Conservation (phyloP, 2,113 vertebrate species). For the Elachura formosa region DNA sequence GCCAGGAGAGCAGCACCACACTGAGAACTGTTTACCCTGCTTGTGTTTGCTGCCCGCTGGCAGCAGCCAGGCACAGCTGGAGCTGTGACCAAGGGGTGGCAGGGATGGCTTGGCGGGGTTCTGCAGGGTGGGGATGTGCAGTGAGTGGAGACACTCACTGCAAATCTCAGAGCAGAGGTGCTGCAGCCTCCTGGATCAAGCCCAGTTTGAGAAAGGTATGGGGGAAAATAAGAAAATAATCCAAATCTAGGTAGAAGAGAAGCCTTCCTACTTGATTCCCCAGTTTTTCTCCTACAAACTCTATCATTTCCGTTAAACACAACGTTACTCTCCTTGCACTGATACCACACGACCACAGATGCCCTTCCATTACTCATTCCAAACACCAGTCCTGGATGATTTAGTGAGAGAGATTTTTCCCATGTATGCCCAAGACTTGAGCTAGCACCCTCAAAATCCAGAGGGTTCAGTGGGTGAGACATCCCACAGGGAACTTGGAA, state of each 20-base stretch:
- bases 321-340: background rate
- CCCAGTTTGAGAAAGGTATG: background rate
- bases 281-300: background rate
- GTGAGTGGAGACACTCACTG: background rate
- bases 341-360: background rate
- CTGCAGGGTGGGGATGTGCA: accelerated
- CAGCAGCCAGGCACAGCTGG: background rate
- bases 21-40: background rate
- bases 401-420: background rate
- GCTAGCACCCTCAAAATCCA: background rate
- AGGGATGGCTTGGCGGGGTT: background rate
- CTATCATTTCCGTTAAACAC: background rate
- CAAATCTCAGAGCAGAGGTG: background rate
- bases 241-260: background rate
- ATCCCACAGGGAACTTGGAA: background rate
- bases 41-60: background rate
- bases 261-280: background rate
- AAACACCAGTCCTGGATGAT: background rate
- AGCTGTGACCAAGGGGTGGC: background rate
- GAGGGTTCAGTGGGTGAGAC: background rate
- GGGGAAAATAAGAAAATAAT: background rate
- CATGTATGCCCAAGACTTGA: background rate
- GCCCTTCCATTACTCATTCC: background rate
- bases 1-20: background rate
- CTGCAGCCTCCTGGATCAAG: background rate